Percentiles rank a stretch among this genome's conserved stretches.
These are phyloP conservation scores for Agapornis roseicollis DNA, from an alignment of 2,113 vertebrate species.

Conservation along the genomic window DNA sequence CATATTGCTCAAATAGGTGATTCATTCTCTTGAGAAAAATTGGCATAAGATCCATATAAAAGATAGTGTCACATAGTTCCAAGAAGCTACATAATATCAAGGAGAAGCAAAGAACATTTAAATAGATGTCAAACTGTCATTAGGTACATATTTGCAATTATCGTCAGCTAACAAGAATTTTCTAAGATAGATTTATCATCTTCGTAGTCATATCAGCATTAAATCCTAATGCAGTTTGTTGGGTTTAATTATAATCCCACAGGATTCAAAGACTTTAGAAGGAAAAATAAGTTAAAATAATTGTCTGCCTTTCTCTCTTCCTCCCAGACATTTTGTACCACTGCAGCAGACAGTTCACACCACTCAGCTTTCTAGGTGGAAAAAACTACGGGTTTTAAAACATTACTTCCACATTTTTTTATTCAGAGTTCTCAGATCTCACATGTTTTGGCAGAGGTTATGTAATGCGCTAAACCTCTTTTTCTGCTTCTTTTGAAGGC, in stretches of 20 bases:
- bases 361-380: background rate
- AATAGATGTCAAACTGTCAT: background rate
- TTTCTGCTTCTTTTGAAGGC: constrained; percentile 77
- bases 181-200: background rate
- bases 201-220: background rate
- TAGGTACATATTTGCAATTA: background rate
- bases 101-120: background rate
- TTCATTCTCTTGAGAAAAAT: background rate
- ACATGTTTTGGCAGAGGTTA: background rate
- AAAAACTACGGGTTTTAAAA: background rate
- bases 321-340: background rate
- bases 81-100: background rate
- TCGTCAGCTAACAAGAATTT: background rate
- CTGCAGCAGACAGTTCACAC: background rate
- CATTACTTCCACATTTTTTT: background rate
- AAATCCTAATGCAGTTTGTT: background rate
- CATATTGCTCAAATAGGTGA: background rate
- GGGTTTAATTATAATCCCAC: background rate
- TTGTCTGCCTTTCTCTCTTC: background rate
- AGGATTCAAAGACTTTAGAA: background rate
- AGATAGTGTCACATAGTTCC: background rate
- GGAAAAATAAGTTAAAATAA: background rate
- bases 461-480: background rate
- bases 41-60: background rate
- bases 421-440: background rate